Evolutionary conservation across 2,113 vertebrate species (phyloP).

Genomic region (Casuarius casuarius): DNA sequence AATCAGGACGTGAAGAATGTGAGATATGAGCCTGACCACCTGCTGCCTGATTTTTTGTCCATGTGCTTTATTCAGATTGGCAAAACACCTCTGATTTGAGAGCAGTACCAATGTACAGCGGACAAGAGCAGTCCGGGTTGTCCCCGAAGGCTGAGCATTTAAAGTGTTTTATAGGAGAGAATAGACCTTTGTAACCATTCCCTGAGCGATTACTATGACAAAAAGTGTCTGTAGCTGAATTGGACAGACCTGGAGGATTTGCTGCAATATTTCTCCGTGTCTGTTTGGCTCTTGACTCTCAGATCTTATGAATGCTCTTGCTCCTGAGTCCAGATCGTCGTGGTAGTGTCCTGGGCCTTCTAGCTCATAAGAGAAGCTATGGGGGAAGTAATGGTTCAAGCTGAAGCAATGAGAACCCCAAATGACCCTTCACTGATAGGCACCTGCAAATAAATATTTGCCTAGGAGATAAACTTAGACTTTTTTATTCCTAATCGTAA

Average conservation of each 20-base stretch:
- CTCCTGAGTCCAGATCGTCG: background rate
- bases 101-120: rapidly evolving
- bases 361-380: background rate
- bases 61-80: background rate
- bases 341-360: background rate
- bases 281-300: background rate
- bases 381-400: background rate
- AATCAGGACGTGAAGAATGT: background rate
- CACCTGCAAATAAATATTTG: background rate
- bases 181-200: background rate
- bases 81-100: background rate
- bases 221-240: background rate
- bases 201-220: background rate
- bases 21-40: background rate
- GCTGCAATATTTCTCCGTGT: background rate
- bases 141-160: background rate
- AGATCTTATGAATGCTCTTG: background rate
- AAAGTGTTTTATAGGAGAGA: background rate
- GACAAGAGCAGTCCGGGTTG: background rate
- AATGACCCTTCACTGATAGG: background rate
- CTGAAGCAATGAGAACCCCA: background rate
- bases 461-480: background rate
- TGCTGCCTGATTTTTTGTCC: background rate
- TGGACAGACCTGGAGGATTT: background rate
- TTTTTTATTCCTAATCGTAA: background rate